Conservation (phyloP, 2,888 invertebrate species). For the Epinotia bilunana region DNA sequence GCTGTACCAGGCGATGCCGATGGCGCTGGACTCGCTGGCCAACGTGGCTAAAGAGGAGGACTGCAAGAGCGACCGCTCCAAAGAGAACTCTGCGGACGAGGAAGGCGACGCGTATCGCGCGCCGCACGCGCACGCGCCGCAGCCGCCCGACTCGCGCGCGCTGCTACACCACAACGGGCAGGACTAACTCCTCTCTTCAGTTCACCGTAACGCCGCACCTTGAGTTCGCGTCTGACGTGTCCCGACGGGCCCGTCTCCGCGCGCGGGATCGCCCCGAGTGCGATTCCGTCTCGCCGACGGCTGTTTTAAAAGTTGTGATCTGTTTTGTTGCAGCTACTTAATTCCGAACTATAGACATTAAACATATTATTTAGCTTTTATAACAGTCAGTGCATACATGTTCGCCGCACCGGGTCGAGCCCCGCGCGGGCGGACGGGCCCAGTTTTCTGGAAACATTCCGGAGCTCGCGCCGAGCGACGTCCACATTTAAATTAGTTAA, state of each 20-base stretch:
- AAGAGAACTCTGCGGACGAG: slow-evolving; percentile 86
- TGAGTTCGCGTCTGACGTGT: slow-evolving; percentile 32
- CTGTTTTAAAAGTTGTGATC: slow-evolving; percentile 42
- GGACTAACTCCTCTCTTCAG: slow-evolving; percentile 81
- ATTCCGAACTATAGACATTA: slow-evolving; percentile 26
- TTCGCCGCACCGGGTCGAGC: slow-evolving; percentile 3
- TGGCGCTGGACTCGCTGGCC: slow-evolving; percentile 84
- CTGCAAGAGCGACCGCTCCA: slow-evolving; percentile 86
- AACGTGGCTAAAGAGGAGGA: slow-evolving; percentile 85
- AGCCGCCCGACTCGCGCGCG: slow-evolving; percentile 86
- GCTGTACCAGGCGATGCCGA: slow-evolving; percentile 84
- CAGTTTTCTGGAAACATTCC: slow-evolving; percentile 19
- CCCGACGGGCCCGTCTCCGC: slow-evolving; percentile 45
- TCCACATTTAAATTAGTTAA: slow-evolving; percentile 78
- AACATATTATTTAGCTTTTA: slow-evolving; percentile 43
- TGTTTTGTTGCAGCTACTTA: slow-evolving; percentile 42
- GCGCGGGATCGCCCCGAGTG: slow-evolving; percentile 15
- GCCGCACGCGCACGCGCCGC: slow-evolving; percentile 82
- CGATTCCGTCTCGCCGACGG: slow-evolving; percentile 15
- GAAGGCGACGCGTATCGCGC: slow-evolving; percentile 79
- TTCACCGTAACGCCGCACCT: slow-evolving; percentile 48
- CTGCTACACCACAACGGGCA: slow-evolving; percentile 91
- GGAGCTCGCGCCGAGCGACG: slow-evolving; percentile 59
- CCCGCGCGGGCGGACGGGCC: slow-evolving; percentile 17
- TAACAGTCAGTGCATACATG: slow-evolving; percentile 21